phyloP scores from a whole-genome alignment of 2,113 vertebrate species.

The Bufo gargarizans region DNA sequence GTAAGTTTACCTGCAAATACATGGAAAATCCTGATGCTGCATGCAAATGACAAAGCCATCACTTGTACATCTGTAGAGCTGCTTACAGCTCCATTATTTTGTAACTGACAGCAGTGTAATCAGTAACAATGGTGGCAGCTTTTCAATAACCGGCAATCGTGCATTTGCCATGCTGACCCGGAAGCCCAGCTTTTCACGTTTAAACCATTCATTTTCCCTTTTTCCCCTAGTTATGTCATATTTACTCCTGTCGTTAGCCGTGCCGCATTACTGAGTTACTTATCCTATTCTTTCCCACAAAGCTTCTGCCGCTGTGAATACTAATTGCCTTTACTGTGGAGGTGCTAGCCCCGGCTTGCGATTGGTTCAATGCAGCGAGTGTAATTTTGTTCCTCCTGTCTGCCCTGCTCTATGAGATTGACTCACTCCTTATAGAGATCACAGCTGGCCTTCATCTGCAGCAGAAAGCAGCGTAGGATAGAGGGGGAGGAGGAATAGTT shows the following conservation, averaged over 20 bases:
- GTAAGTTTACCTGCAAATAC: not conserved
- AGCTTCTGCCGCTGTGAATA: slow-evolving; percentile 45
- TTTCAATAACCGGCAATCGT: not conserved
- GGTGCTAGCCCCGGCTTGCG: slow-evolving; percentile 42
- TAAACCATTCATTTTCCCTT: not conserved
- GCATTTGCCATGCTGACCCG: not conserved
- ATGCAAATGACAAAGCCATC: not conserved
- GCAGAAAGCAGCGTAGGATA: slow-evolving; percentile 55
- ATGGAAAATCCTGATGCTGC: not conserved
- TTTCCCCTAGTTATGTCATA: not conserved
- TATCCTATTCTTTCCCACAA: slow-evolving; percentile 31
- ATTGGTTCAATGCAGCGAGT: slow-evolving; percentile 48
- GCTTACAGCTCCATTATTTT: not conserved
- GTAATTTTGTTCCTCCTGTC: slow-evolving; percentile 50
- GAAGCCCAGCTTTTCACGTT: not conserved
- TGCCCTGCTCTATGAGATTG: slow-evolving; percentile 50
- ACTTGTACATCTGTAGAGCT: not conserved
- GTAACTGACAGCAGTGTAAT: not conserved
- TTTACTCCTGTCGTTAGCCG: not conserved
- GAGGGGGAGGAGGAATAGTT: slow-evolving; percentile 56
- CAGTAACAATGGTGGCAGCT: too few relatives aligned
- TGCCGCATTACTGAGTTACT: slow-evolving; percentile 59
- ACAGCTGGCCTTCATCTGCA: slow-evolving; percentile 59
- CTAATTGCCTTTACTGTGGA: slow-evolving; percentile 51
- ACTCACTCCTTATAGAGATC: slow-evolving; percentile 59